Evolutionary conservation across 2,113 vertebrate genomes (phyloP).

Genomic region (Talpa occidentalis): DNA sequence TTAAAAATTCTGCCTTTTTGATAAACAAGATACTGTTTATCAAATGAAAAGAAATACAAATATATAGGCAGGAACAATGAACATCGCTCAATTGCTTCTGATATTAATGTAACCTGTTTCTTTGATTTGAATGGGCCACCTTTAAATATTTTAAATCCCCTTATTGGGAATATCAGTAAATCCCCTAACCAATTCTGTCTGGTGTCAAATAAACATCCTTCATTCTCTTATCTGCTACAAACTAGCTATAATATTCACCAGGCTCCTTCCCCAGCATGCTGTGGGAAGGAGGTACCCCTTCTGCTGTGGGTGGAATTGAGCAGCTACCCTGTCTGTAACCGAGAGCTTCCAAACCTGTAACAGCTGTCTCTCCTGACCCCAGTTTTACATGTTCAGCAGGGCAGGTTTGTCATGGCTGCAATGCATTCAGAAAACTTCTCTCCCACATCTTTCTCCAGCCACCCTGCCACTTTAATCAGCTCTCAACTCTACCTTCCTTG

Average conservation of each 20-base stretch:
- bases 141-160: not conserved
- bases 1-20: not conserved
- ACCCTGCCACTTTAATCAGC: not conserved
- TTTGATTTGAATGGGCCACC: not conserved
- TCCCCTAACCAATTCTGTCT: not conserved
- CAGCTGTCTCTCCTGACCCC: not conserved
- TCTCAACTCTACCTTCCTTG: not conserved
- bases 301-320: not conserved
- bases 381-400: not conserved
- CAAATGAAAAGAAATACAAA: slow-evolving; percentile 53
- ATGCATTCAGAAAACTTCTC: not conserved
- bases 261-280: not conserved
- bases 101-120: not conserved
- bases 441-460: not conserved
- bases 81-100: not conserved
- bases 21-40: not conserved
- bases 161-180: not conserved
- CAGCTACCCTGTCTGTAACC: not conserved
- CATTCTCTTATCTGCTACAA: no score
- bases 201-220: not conserved
- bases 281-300: not conserved
- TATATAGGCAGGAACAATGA: not conserved
- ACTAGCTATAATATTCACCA: not conserved
- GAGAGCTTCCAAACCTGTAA: not conserved
- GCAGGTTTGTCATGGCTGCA: not conserved